Base-by-base conservation (phyloP, 1,140 invertebrate genomes). In the Calosoma granatense region DNA sequence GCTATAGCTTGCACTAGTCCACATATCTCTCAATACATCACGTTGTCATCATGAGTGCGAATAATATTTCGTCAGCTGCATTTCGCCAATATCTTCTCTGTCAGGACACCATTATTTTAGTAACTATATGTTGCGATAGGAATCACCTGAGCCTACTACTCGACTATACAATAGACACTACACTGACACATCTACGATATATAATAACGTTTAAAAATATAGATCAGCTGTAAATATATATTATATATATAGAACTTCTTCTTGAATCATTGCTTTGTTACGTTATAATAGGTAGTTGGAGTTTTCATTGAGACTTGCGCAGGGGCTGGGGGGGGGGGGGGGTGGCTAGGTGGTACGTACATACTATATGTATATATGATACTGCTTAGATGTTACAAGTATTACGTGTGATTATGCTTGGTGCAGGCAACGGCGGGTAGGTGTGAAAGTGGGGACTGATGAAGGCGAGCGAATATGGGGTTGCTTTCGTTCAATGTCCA, bases 51-150 rank as follows among this genome's bases (percentile, higher is more conserved):
- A n/a, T n/a, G n/a, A n/a, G n/a, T n/a, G n/a, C n/a, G n/a, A n/a
- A 22, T 36, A 39, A 20, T 15, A 22, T 56, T 43, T 36, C 41
- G 6, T 56, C 41, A 56, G n/a, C 19, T 51, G 15, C 55, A 51
- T 36, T 23, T 56, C 22, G 20, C 15, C 15, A 15, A 21, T 47
- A 15, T 56, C 22, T 52, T 51, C 58, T 53, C 41, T 43, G 22
- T 57, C 41, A 53, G 41, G 53, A 43, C 58, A 30, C 52, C 56
- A 60, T 22, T 64, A 58, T 63, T 61, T 56, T 72, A 72, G 70
- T 72, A 72, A 72, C 70, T 72, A 71, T 72, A 66, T 63, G 70
- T 72, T 72, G 70, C 70, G 65, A 64, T 71, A 72, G 70, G 70
- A 72, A 72, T 70, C 70, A 67, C 70, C 67, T 61, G 61, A 54